Conservation (phyloP, 2,113 vertebrate species). For the Vimba vimba region DNA sequence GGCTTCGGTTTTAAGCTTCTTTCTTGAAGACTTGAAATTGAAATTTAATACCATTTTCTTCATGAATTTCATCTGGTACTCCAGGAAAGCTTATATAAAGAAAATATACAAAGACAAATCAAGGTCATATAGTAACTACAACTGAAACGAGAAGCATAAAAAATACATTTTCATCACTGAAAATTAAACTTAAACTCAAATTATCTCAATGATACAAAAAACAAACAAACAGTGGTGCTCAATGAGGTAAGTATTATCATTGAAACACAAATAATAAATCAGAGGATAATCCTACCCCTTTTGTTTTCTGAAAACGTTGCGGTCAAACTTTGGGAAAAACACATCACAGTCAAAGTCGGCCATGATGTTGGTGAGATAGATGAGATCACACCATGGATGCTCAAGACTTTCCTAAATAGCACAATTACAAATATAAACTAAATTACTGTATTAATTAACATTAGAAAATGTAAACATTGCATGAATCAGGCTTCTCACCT, state of each 20-base stretch:
- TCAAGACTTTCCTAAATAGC: conserved; percentile 68
- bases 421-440: background rate
- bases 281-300: conserved; percentile 64
- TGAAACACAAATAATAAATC: background rate
- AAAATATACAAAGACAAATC: background rate
- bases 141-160: background rate
- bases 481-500: conserved; percentile 63
- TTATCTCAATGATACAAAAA: too few relatives aligned
- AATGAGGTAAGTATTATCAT: background rate
- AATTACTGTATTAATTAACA: background rate
- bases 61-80: conserved; percentile 76
- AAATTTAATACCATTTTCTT: conserved; percentile 78
- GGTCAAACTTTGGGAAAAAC: conserved; percentile 80
- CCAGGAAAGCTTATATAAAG: conserved; percentile 69
- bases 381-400: conserved; percentile 79
- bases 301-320: conserved; percentile 68
- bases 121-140: too few relatives aligned
- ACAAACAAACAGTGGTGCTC: too few relatives aligned
- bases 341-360: conserved; percentile 78
- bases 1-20: conserved; percentile 20
- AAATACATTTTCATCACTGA: too few relatives aligned
- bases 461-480: background rate
- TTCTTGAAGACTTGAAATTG: conserved; percentile 79
- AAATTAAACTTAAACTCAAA: too few relatives aligned
- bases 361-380: conserved; percentile 80